These are phyloP conservation scores for Tachycineta bicolor DNA, from an alignment of 2,113 vertebrate genomes.

Conservation along the genomic window DNA sequence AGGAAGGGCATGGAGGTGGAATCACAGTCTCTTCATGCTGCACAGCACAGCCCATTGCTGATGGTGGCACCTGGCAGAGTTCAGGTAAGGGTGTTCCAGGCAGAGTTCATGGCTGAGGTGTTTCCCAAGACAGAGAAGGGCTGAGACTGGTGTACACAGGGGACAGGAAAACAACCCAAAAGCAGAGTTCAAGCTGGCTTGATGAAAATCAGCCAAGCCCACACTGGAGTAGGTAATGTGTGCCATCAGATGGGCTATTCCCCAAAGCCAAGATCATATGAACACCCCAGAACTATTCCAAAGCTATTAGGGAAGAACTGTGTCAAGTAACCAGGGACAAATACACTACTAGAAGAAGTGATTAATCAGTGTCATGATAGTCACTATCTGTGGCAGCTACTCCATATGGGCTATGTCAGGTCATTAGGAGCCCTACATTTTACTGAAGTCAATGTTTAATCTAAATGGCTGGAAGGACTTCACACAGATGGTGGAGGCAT, in stretches of 20 bases:
- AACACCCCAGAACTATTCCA: constrained; percentile 39
- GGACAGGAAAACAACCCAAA: not conserved
- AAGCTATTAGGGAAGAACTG: constrained; percentile 65
- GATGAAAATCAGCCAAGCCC: not conserved
- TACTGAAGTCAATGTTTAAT: constrained; percentile 5
- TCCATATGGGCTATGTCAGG: constrained; percentile 51
- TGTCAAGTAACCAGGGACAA: constrained; percentile 60
- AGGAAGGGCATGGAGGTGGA: not conserved
- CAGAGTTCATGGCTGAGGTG: not conserved
- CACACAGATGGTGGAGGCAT: constrained; percentile 36
- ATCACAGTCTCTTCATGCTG: not conserved
- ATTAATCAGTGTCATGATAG: constrained; percentile 65
- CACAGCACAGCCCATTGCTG: not conserved
- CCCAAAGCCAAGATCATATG: constrained; percentile 20
- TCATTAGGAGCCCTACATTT: constrained; percentile 53
- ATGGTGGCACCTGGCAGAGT: not conserved
- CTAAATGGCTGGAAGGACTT: constrained; percentile 30
- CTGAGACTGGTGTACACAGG: not conserved
- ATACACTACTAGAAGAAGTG: constrained; percentile 7
- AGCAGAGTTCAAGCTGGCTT: not conserved
- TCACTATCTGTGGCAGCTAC: constrained; percentile 56
- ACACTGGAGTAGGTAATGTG: not conserved
- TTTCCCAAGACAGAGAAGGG: not conserved
- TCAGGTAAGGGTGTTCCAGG: not conserved
- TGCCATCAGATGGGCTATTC: constrained; percentile 21